Percentiles rank a stretch among this genome's conserved stretches.
Conservation (phyloP, 1,140 invertebrate species). For the Zaprionus ghesquierei region DNA sequence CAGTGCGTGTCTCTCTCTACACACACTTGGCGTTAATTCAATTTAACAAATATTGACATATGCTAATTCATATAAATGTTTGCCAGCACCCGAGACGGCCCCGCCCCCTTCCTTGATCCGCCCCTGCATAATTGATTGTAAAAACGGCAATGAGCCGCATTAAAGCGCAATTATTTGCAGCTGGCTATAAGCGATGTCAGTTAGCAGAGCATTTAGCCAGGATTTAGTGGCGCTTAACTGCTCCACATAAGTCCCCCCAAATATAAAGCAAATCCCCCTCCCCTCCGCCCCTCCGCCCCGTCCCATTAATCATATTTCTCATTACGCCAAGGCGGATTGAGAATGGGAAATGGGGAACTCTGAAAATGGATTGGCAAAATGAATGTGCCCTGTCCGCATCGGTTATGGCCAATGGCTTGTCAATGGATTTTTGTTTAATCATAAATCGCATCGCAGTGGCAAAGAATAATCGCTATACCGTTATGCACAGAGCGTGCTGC, state of each 20-base stretch:
- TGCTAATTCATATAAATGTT: slow-evolving; percentile 79
- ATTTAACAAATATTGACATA: slow-evolving; percentile 81
- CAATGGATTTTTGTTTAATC: slow-evolving; percentile 32
- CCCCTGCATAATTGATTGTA: slow-evolving; percentile 73
- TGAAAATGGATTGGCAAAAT: slow-evolving; percentile 9
- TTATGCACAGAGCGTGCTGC: slow-evolving; percentile 22
- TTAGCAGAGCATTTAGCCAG: slow-evolving; percentile 48
- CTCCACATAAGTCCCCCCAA: not conserved
- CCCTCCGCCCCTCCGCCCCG: too few species aligned
- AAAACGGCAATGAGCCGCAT: slow-evolving; percentile 76
- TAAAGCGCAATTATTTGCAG: slow-evolving; percentile 78
- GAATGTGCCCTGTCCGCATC: not conserved
- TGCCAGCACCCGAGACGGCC: slow-evolving; percentile 29
- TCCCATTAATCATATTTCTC: slow-evolving; percentile 63
- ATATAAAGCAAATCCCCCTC: not conserved
- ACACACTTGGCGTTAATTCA: slow-evolving; percentile 65
- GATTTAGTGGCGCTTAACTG: slow-evolving; percentile 46
- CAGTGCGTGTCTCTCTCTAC: not conserved
- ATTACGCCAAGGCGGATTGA: slow-evolving; percentile 21
- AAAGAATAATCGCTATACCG: slow-evolving; percentile 33
- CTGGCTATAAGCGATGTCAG: slow-evolving; percentile 55
- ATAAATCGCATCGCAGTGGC: slow-evolving; percentile 8
- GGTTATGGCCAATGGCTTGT: slow-evolving; percentile 12
- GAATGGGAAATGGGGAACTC: slow-evolving; percentile 7
- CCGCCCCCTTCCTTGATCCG: not conserved